Evolutionary conservation across 2,797 vertebrate species (phyloP).

Genomic region (Centroberyx gerrardi): DNA sequence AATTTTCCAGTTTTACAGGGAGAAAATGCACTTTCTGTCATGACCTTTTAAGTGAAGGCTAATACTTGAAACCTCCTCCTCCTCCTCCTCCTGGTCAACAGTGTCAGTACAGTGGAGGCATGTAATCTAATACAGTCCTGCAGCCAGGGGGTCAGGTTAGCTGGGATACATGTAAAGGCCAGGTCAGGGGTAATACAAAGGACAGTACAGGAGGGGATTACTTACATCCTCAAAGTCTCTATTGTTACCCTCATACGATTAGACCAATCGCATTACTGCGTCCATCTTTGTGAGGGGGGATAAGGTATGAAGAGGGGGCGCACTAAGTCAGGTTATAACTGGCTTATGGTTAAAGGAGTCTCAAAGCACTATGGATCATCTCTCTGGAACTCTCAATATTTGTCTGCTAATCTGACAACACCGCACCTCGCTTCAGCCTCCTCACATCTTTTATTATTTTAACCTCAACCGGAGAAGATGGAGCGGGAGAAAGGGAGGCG

Average conservation of each 20-base stretch:
- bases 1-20: not conserved
- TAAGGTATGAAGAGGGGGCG: slow-evolving; percentile 41
- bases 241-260: slow-evolving; percentile 65
- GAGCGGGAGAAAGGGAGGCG: not conserved
- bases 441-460: slow-evolving; percentile 39
- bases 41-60: not conserved
- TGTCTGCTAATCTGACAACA: slow-evolving; percentile 35
- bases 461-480: slow-evolving; percentile 6
- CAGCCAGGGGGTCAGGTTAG: slow-evolving; percentile 39
- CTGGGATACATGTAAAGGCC: slow-evolving; percentile 26
- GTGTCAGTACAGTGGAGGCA: slow-evolving; percentile 1
- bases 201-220: slow-evolving; percentile 50
- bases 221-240: slow-evolving; percentile 38
- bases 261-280: slow-evolving; percentile 67
- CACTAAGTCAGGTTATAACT: slow-evolving; percentile 59
- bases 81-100: not conserved
- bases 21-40: not conserved
- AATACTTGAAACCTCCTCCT: not conserved
- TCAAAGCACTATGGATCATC: slow-evolving; percentile 46
- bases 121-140: slow-evolving; percentile 28
- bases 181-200: slow-evolving; percentile 51
- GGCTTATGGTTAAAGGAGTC: slow-evolving; percentile 58
- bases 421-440: slow-evolving; percentile 17
- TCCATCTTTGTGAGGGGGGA: slow-evolving; percentile 16
- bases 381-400: slow-evolving; percentile 36